A percentile compares a stretch with the other conserved stretches of the same genome.
These are phyloP conservation scores for Thera britannica DNA, from an alignment of 2,888 invertebrate genomes.

Conservation along the genomic window DNA sequence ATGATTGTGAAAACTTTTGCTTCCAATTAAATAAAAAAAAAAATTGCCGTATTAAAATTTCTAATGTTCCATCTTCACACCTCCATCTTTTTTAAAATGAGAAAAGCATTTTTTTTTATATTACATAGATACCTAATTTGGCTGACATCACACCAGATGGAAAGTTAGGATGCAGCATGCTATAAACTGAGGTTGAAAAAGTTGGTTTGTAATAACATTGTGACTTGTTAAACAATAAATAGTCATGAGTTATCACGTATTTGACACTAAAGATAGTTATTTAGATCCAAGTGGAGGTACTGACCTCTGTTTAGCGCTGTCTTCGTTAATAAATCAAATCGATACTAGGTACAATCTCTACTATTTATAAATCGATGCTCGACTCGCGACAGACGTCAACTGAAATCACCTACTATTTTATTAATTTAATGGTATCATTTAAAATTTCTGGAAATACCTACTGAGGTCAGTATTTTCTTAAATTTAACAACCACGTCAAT, in stretches of 20 bases:
- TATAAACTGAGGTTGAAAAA: background rate
- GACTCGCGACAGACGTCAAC: slow-evolving; percentile 70
- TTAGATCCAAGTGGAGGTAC: slow-evolving; percentile 59
- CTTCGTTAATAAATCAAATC: slow-evolving; percentile 54
- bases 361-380: slow-evolving; percentile 41
- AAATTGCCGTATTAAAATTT: too few species aligned
- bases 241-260: background rate
- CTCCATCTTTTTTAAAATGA: too few species aligned
- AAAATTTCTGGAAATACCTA: too few species aligned
- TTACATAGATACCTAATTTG: too few species aligned
- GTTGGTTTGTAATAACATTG: background rate
- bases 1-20: too few species aligned
- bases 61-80: too few species aligned
- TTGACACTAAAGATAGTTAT: slow-evolving; percentile 48
- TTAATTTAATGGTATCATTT: background rate
- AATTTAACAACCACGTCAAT: background rate
- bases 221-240: slow-evolving; percentile 14
- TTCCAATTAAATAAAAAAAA: too few species aligned
- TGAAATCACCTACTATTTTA: slow-evolving; percentile 54
- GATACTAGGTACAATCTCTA: slow-evolving; percentile 16
- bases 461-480: background rate
- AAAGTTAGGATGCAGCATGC: too few species aligned
- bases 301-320: slow-evolving; percentile 82
- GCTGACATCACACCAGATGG: too few species aligned
- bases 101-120: too few species aligned